Conservation (phyloP, 2,888 invertebrate genomes). For the Isoperla grammatica region DNA sequence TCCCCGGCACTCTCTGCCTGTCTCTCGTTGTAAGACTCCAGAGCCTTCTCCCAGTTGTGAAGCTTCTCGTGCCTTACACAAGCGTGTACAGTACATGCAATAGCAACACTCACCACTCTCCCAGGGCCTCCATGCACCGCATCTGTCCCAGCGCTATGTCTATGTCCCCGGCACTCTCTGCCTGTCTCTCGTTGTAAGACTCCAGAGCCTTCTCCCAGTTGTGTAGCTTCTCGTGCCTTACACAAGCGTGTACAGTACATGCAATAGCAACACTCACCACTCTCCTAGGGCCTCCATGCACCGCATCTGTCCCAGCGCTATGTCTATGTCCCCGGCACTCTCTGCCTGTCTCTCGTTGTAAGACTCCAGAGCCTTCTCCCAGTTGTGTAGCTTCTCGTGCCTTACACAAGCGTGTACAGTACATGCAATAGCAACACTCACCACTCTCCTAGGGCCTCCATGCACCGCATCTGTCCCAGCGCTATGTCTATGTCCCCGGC, state of each 20-base stretch:
- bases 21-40: slow-evolving; percentile 78
- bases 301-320: slow-evolving; percentile 87
- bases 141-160: slow-evolving; percentile 87
- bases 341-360: slow-evolving; percentile 70
- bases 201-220: slow-evolving; percentile 96
- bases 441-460: slow-evolving; percentile 99
- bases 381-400: slow-evolving; percentile 98
- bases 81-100: too few species aligned
- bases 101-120: slow-evolving; percentile 91
- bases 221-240: slow-evolving; percentile 99
- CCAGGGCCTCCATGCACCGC: slow-evolving; percentile 93
- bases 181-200: slow-evolving; percentile 74
- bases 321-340: slow-evolving; percentile 65
- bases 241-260: too few species aligned
- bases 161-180: slow-evolving; percentile 58
- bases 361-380: slow-evolving; percentile 90
- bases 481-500: slow-evolving; percentile 69
- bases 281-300: slow-evolving; percentile 96
- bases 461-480: slow-evolving; percentile 88
- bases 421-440: too few species aligned
- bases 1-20: slow-evolving; percentile 59
- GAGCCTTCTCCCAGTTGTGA: slow-evolving; percentile 97
- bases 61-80: slow-evolving; percentile 99
- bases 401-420: too few species aligned
- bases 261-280: too few species aligned